Conservation (phyloP, 2,113 vertebrate species). For the Callaeas wilsoni region DNA sequence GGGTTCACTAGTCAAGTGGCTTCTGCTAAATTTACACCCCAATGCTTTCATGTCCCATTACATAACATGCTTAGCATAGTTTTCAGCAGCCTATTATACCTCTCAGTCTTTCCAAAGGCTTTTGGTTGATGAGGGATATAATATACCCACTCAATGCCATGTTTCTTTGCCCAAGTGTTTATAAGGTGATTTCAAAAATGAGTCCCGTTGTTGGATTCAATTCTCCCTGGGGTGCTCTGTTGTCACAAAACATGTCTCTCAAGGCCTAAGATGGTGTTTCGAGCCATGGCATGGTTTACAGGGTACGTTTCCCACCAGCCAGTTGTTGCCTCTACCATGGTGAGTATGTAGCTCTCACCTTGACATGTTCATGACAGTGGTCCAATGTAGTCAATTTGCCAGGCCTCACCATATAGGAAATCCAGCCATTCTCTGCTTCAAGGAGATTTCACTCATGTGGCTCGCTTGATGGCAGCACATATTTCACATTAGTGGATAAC, state of each 20-base stretch:
- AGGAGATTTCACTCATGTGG: neutral
- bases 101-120: neutral
- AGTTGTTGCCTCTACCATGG: too few relatives aligned
- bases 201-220: rapidly evolving
- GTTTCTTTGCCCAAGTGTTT: neutral
- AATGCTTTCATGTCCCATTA: neutral
- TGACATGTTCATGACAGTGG: neutral
- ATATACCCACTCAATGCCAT: neutral
- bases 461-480: rapidly evolving
- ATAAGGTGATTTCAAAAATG: neutral
- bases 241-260: neutral
- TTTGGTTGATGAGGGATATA: neutral
- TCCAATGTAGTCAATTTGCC: neutral
- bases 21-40: neutral
- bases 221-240: neutral
- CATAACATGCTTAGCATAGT: neutral
- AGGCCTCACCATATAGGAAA: neutral
- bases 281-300: neutral
- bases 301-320: neutral
- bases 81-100: neutral
- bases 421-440: neutral
- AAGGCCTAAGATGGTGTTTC: neutral
- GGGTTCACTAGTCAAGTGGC: neutral
- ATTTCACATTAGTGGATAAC: neutral
- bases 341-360: too few relatives aligned